Conservation (phyloP, 2,113 vertebrate genomes). For the Semnornis frantzii region DNA sequence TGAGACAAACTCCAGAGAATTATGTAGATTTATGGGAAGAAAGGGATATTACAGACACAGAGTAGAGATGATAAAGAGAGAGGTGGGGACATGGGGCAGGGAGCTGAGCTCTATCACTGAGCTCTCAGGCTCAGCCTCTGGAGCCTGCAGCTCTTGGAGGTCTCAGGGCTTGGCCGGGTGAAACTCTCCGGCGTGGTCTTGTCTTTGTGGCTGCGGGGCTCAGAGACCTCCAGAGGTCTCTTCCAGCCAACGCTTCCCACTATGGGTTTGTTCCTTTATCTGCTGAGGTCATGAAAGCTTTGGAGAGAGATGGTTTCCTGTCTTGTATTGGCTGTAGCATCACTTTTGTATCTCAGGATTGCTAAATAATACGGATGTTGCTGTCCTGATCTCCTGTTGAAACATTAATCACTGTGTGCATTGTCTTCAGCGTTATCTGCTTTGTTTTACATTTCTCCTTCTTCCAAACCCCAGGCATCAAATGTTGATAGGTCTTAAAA, state of each 20-base stretch:
- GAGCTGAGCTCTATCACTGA: not conserved
- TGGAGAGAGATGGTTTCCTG: not conserved
- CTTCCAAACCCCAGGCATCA: not conserved
- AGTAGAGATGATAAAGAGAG: not conserved
- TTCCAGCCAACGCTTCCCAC: accelerated
- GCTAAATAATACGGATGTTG: accelerated
- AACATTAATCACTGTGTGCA: accelerated
- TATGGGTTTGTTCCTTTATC: not conserved
- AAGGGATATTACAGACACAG: not conserved
- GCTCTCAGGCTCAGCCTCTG: not conserved
- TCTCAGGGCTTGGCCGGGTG: not conserved
- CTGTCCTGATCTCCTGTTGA: not conserved
- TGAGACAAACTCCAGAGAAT: not conserved
- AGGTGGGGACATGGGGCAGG: not conserved
- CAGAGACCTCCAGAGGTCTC: not conserved
- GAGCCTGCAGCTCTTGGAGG: not conserved
- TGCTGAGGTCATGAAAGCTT: not conserved
- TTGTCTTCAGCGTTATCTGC: not conserved
- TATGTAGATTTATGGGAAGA: constrained; percentile 1
- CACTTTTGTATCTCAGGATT: not conserved
- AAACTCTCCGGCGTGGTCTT: not conserved
- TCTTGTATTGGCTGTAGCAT: not conserved
- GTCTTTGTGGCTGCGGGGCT: not conserved
- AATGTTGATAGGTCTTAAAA: not conserved
- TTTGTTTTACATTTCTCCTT: not conserved